A percentile compares a stretch with the other conserved stretches of the same genome.
These are phyloP conservation scores for Camponotus fellah DNA, from an alignment of 2,888 invertebrate genomes.

Conservation along the genomic window DNA sequence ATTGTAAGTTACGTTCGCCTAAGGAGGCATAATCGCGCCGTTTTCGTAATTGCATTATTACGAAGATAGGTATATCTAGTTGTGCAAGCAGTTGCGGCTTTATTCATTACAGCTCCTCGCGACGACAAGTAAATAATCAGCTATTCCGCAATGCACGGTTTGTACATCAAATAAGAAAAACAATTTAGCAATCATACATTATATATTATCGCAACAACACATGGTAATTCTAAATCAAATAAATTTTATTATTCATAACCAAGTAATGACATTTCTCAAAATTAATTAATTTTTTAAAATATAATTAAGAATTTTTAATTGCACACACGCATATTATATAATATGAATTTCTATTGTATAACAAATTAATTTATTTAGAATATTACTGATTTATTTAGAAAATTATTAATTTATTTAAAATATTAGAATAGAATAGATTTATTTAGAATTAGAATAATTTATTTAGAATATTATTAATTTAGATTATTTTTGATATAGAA, in stretches of 20 bases:
- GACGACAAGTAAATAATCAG: conserved; percentile 64
- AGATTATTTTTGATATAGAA: too few species aligned
- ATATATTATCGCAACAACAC: background rate
- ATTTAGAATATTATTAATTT: too few species aligned
- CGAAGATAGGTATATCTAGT: conserved; percentile 77
- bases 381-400: too few species aligned
- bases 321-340: background rate
- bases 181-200: conserved; percentile 4
- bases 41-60: conserved; percentile 84
- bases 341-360: background rate
- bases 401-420: too few species aligned
- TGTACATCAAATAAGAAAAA: conserved; percentile 28
- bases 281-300: conserved; percentile 3
- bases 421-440: too few species aligned
- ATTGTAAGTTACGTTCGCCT: conserved; percentile 66
- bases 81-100: conserved; percentile 80
- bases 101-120: conserved; percentile 77
- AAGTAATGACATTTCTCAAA: background rate
- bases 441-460: too few species aligned
- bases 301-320: background rate
- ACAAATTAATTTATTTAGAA: too few species aligned
- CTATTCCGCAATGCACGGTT: background rate
- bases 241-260: background rate
- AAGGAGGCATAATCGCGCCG: conserved; percentile 80
- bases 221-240: background rate